Conservation (phyloP, 2,797 vertebrate genomes). For the Crocodylus rhombifer region DNA sequence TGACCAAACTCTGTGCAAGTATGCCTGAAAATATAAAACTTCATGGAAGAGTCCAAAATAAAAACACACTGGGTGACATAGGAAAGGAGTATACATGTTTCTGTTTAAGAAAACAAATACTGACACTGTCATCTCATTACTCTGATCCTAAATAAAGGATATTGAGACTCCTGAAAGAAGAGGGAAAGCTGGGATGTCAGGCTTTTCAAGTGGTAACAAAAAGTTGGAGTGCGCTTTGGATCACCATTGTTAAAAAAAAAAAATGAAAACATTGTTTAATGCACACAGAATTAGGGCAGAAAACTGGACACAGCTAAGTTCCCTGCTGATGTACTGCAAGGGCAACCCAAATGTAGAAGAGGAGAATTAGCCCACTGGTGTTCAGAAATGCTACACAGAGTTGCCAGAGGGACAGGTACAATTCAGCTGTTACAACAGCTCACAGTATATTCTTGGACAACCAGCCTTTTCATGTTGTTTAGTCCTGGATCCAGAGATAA, state of each 20-base stretch:
- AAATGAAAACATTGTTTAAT: not conserved
- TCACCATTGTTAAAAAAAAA: not conserved
- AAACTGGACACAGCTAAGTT: not conserved
- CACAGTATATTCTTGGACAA: not conserved
- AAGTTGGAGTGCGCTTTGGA: not conserved
- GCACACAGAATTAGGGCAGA: not conserved
- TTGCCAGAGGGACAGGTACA: not conserved
- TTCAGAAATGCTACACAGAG: not conserved
- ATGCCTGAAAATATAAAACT: constrained; percentile 17
- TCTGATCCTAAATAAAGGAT: not conserved
- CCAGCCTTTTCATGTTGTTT: not conserved
- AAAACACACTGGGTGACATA: not conserved
- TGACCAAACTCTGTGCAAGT: not conserved
- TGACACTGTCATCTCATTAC: not conserved
- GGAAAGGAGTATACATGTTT: not conserved
- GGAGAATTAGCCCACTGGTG: not conserved
- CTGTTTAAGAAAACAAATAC: not conserved
- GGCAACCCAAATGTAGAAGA: not conserved
- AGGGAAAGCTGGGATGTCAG: not conserved
- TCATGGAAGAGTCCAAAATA: not conserved
- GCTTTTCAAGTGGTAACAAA: not conserved
- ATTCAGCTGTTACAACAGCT: not conserved
- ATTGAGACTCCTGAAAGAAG: not conserved
- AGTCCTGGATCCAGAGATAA: too few relatives aligned
- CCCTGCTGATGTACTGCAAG: not conserved